Evolutionary conservation across 64 coral and sea anemone species (phyloP), one percentile per base, ranked within the genome.

Genomic region (Stichodactyla helianthus): DNA sequence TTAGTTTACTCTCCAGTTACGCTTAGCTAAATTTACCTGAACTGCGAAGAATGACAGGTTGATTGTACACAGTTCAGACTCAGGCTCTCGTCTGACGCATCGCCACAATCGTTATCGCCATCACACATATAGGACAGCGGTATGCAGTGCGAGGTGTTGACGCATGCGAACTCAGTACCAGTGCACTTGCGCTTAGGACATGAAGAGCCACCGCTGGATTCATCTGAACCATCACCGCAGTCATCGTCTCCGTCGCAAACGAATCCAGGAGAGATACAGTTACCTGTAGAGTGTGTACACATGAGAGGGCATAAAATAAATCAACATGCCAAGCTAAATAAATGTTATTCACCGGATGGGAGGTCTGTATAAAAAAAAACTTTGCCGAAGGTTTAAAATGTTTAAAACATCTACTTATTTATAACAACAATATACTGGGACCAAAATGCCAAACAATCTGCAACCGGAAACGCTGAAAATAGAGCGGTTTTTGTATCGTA

Each of bases 81-180:
- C 1, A 77, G 77, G 6, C 65, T 77, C 77, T 99, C 97, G 55
- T 99, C 97, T 26, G 92, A 89, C 7, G 84, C 87, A 77, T 92
- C 88, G 6, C 77, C 50, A 35, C 97, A 99, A 55, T 99, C 97
- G 17, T 88, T 88, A 6, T 90, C 93, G 4, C 93, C 93, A 77
- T 99, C 93, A 55, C 97, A 99, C 51, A 84, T 85, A 71, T 62
- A 89, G 2, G 88, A 79, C 63, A 92, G 77, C 31, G 51, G 55
- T 14, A 92, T 76, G 56, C 90, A 92, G 51, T 85, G 77, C 0
- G 90, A 82, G 7, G 84, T 68, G 57, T 87, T 90, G 3, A 59
- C 63, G 55, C 93, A 94, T 54, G 50, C 77, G 80, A 90, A 94
- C 26, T 94, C 88, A 2, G 67, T 86, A 35, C 76, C 23, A 23